phyloP scores from a whole-genome alignment of 2,797 vertebrate genomes.

The Todus mexicanus region DNA sequence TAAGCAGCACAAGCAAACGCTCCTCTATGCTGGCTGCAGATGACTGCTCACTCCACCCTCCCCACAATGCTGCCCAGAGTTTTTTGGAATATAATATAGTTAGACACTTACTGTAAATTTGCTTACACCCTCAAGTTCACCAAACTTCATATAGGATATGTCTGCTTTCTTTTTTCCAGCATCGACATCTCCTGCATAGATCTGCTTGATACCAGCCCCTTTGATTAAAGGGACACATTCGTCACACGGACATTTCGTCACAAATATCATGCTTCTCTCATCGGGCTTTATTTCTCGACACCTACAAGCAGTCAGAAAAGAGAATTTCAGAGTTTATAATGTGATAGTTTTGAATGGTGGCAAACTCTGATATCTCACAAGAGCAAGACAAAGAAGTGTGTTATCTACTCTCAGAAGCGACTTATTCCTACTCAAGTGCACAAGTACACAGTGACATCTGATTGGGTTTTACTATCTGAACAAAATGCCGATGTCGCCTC shows the following conservation, averaged over 20 bases:
- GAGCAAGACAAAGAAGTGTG: not conserved
- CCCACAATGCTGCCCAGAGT: not conserved
- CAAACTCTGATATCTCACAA: not conserved
- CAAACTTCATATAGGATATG: constrained; percentile 92
- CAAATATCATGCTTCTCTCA: constrained; percentile 90
- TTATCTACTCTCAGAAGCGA: not conserved
- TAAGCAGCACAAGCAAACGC: not conserved
- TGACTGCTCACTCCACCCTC: not conserved
- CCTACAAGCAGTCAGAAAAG: constrained; percentile 70
- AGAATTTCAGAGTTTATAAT: not conserved
- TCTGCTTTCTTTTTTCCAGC: constrained; percentile 90
- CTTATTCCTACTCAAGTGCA: not conserved
- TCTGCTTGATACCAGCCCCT: constrained; percentile 89
- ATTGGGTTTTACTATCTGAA: not conserved
- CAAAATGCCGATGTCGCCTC: not conserved
- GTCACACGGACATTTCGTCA: constrained; percentile 95
- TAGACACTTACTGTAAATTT: constrained; percentile 87
- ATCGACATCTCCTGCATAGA: constrained; percentile 91
- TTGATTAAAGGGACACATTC: constrained; percentile 93
- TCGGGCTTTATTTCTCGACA: constrained; percentile 84
- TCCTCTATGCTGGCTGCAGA: not conserved
- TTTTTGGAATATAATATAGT: not conserved
- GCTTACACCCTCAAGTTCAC: constrained; percentile 78
- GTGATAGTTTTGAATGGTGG: not conserved
- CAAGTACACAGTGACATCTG: not conserved